Percentiles rank a stretch among this genome's conserved stretches.
These are phyloP conservation scores for Zygaena filipendulae DNA, from an alignment of 2,888 invertebrate genomes.

Conservation along the genomic window DNA sequence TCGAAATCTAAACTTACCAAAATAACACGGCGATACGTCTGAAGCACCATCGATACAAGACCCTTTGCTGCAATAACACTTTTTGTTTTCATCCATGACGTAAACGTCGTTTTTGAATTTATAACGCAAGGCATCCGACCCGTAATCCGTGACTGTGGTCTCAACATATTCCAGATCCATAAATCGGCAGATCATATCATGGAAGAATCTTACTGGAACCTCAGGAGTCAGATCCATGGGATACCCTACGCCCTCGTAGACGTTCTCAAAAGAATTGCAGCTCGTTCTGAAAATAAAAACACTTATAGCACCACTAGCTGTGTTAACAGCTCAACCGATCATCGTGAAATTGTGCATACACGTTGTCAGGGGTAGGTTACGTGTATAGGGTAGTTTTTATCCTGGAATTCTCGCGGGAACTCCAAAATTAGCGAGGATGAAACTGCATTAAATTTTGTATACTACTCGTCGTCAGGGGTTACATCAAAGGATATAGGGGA, in stretches of 20 bases:
- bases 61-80: slow-evolving; percentile 70
- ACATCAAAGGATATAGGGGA: too few relatives aligned
- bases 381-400: too few relatives aligned
- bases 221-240: slow-evolving; percentile 68
- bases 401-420: too few relatives aligned
- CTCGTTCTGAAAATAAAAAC: slow-evolving; percentile 39
- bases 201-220: slow-evolving; percentile 70
- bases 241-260: slow-evolving; percentile 79
- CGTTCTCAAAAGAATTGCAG: slow-evolving; percentile 76
- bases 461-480: too few relatives aligned
- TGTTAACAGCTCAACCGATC: too few relatives aligned
- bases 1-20: slow-evolving; percentile 72
- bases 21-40: slow-evolving; percentile 78
- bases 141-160: slow-evolving; percentile 30
- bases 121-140: slow-evolving; percentile 71
- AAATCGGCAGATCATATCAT: slow-evolving; percentile 81
- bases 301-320: not conserved
- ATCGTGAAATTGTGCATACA: too few relatives aligned
- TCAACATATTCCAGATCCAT: slow-evolving; percentile 49
- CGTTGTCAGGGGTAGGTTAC: too few relatives aligned
- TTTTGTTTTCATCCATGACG: slow-evolving; percentile 68
- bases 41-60: slow-evolving; percentile 70
- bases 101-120: slow-evolving; percentile 70
- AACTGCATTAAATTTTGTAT: too few relatives aligned
- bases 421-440: too few relatives aligned